Evolutionary conservation across 2,113 vertebrate species (phyloP).

Genomic region (Anhinga anhinga): DNA sequence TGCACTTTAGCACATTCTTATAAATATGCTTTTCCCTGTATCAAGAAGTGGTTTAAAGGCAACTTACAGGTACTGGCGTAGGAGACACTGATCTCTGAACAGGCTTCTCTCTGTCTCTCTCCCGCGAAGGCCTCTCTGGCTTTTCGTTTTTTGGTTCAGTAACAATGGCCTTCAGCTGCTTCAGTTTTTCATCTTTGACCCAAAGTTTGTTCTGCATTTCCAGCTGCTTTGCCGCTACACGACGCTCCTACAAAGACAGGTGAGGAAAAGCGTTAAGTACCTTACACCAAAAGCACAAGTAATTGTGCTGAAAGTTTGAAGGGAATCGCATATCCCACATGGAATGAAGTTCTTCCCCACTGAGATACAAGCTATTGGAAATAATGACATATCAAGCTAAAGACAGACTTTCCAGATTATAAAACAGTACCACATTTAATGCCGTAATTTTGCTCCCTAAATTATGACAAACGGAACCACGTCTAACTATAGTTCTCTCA

Average conservation of each 20-base stretch:
- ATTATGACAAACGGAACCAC: neutral
- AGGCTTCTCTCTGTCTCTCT: constrained; percentile 77
- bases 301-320: neutral
- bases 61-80: constrained; percentile 79
- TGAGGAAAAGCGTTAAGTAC: neutral
- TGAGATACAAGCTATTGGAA: neutral
- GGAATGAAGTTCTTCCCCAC: neutral
- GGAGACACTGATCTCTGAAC: constrained; percentile 84
- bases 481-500: neutral
- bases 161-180: constrained; percentile 97
- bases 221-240: constrained; percentile 92
- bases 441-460: neutral
- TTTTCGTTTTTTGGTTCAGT: constrained; percentile 82
- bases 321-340: neutral
- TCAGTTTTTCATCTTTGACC: constrained; percentile 98
- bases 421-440: too few relatives aligned
- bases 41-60: neutral
- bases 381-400: neutral
- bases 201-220: constrained; percentile 99
- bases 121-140: constrained; percentile 82
- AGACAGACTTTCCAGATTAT: neutral
- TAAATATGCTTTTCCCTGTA: rapidly evolving
- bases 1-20: neutral
- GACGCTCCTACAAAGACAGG: constrained; percentile 78
- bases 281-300: rapidly evolving